Conservation (phyloP, 1,140 invertebrate genomes). For the Drosophila gunungcola region DNA sequence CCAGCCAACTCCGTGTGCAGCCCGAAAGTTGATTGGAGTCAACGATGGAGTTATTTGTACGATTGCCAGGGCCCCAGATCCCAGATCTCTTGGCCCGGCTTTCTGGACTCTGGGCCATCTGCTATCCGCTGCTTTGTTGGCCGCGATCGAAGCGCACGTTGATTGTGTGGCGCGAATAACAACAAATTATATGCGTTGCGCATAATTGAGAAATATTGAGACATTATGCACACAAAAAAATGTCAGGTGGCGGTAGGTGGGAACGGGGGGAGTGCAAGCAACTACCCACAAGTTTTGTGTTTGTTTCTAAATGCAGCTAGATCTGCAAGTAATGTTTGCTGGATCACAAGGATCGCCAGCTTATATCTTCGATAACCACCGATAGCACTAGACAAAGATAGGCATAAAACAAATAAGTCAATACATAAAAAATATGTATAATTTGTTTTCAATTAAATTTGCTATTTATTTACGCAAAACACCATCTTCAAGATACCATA, state of each 20-base stretch:
- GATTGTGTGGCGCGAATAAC: conserved; percentile 65
- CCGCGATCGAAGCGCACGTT: conserved; percentile 51
- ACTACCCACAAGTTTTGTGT: conserved; percentile 56
- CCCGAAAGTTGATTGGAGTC: conserved; percentile 78
- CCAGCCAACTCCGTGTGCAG: conserved; percentile 44
- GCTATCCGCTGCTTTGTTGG: conserved; percentile 44
- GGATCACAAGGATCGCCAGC: conserved; percentile 8
- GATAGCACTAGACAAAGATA: neutral
- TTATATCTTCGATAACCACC: too few relatives aligned
- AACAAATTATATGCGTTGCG: conserved; percentile 80
- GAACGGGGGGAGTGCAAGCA: conserved; percentile 29
- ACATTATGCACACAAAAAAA: conserved; percentile 60
- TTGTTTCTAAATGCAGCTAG: conserved; percentile 71
- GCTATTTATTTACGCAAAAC: too few relatives aligned
- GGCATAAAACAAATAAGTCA: too few relatives aligned
- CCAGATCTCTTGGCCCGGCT: conserved; percentile 6
- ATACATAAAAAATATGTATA: too few relatives aligned
- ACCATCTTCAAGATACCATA: too few relatives aligned
- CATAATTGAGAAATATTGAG: conserved; percentile 82
- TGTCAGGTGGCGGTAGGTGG: neutral
- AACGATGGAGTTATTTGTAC: conserved; percentile 83
- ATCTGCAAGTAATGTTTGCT: conserved; percentile 43
- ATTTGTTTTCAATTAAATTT: too few relatives aligned
- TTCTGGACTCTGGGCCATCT: conserved; percentile 37
- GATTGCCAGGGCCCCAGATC: conserved; percentile 51